Evolutionary conservation across 2,888 invertebrate genomes (phyloP).

Genomic region (Cheilosia pagana): DNA sequence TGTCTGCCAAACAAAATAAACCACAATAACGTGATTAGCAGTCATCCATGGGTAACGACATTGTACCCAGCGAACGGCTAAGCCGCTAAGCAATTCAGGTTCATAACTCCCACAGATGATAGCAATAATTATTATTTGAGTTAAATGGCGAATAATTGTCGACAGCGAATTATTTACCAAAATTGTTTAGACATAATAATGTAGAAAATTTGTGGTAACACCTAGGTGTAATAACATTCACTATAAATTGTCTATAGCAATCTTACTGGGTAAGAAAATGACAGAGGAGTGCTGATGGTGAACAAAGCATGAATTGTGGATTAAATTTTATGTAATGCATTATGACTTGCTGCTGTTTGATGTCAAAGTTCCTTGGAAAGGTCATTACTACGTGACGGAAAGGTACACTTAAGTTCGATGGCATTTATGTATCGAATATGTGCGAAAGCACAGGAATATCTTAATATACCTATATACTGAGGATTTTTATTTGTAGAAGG

Average conservation of each 20-base stretch:
- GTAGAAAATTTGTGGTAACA: background rate
- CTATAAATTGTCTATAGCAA: too few relatives aligned
- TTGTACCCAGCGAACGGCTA: background rate
- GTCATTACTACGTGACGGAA: constrained; percentile 3
- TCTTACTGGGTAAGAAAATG: background rate
- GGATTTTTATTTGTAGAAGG: too few relatives aligned
- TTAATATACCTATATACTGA: too few relatives aligned
- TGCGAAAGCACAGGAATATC: too few relatives aligned
- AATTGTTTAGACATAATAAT: constrained; percentile 28
- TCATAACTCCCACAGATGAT: background rate
- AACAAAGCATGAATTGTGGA: constrained; percentile 12
- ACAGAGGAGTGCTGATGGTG: background rate
- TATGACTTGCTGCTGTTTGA: constrained; percentile 6
- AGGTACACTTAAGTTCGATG: constrained; percentile 1
- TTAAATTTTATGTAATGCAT: background rate
- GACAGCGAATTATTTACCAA: constrained; percentile 20
- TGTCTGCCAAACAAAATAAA: background rate
- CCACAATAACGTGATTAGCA: background rate
- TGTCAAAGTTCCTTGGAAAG: constrained; percentile 17
- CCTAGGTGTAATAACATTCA: background rate
- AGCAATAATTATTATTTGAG: constrained; percentile 17
- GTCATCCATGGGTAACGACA: background rate
- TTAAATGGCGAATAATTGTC: constrained; percentile 39
- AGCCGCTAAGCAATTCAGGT: constrained; percentile 3
- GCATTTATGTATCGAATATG: background rate